Conservation (phyloP, 2,888 invertebrate genomes). For the Sphecodes monilicornis region DNA sequence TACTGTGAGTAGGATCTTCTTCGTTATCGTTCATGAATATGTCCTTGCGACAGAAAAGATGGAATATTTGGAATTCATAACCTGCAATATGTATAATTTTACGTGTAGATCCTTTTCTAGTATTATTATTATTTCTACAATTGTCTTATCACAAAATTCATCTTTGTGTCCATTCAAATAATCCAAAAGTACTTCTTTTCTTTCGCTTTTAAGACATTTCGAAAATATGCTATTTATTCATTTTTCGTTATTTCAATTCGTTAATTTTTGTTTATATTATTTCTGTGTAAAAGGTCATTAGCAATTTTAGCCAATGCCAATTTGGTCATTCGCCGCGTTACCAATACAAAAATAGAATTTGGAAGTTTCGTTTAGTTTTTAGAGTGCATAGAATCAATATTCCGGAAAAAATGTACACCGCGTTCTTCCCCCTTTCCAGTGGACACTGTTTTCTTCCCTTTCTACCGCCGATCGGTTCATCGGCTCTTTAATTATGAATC, state of each 20-base stretch:
- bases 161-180: not conserved
- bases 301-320: not conserved
- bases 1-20: constrained; percentile 54
- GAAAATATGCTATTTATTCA: too few species aligned
- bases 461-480: constrained; percentile 41
- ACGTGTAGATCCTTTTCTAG: not conserved
- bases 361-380: not conserved
- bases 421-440: constrained; percentile 15
- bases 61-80: constrained; percentile 22
- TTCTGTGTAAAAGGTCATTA: not conserved
- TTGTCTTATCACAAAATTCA: not conserved
- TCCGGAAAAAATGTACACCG: constrained; percentile 16
- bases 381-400: not conserved
- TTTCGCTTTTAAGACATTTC: too few species aligned
- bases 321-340: not conserved
- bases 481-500: constrained; percentile 72
- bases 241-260: not conserved
- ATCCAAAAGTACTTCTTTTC: too few species aligned
- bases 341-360: not conserved
- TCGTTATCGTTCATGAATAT: constrained; percentile 63
- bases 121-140: not conserved
- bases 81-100: not conserved
- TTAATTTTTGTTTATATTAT: not conserved
- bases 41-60: constrained; percentile 7
- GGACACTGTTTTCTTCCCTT: constrained; percentile 24